Base-by-base conservation (phyloP, 1,140 invertebrate genomes). In the Pseudomyrmex gracilis region DNA sequence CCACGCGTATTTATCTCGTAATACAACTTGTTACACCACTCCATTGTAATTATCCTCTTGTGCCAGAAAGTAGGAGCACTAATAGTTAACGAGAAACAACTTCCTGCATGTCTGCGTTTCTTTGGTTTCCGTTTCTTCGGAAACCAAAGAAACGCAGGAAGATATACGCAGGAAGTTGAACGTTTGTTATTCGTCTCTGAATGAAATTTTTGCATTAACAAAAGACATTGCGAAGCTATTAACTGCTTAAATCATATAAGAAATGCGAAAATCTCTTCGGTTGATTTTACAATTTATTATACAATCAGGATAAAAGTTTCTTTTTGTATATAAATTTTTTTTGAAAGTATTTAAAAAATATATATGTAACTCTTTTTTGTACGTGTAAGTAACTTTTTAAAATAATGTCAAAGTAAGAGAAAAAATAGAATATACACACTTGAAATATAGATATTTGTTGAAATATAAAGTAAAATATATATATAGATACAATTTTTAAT, bases 41-140 rank as follows among this genome's bases (percentile, higher is more conserved):
- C 63, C 22, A 71, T 80, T 60, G 66, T 71, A 71, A 80, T 80
- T 71, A 71, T 71, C 73, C 60, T 76, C 43, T 71, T 80, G 22
- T 71, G 70, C 70, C 76, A 58, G 20, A 47, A 58, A 58, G 66
- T 58, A 78, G 64, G 10, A 70, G 58, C 53, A 80, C 43, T 70
- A 70, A 68, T 68, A 9, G 43, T 22, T 43, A 22, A 12, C 13
- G 53, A 60, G 20, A 80, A 80, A 58, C 43, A 34, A 34, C 34
- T 34, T 34, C 34, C 34, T 7, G 34, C 34, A 2, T 34, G 34
- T 34, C 5, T 34, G 34, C 34, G n/a, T n/a, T n/a, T n/a, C n/a
- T n/a, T n/a, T n/a, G n/a, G n/a, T n/a, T n/a, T n/a, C n/a, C n/a
- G n/a, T n/a, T n/a, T n/a, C n/a, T n/a, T n/a, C 34, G 34, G 34